Evolutionary conservation across 2,113 vertebrate genomes (phyloP), one percentile per base, ranked within the genome.

Genomic region (Accipiter virgatus): DNA sequence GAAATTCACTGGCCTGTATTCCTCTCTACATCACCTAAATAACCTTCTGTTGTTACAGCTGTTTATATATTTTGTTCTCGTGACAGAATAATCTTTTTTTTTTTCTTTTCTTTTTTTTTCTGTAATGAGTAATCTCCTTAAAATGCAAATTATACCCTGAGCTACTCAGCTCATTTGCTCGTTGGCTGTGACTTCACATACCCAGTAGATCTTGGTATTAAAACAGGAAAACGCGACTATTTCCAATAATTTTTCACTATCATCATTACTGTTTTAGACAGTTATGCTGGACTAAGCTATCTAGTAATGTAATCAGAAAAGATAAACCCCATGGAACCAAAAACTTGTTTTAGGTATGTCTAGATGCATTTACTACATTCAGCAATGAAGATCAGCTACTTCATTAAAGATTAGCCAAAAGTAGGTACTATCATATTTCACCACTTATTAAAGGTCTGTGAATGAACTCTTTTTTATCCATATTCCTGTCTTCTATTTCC

Each of bases 211-310:
- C 31, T 18, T 53, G 48, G 6, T 47, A 42, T 18, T 59, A 67
- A 75, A 58, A 0, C 6, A 68, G 10, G 7, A 75, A 94, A 82
- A 77, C 1, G 2, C 1, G 3, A 45, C n/a, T 18, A 45, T 1
- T 79, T 71, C 38, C 17, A 38, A 36, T 31, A 77, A 19, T 25
- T 84, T 78, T 77, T 87, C 22, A 13, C 6, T 62, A 15, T 70
- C 13, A 31, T 29, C 11, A 19, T 63, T 21, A 29, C 6, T 50
- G 19, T 1, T 34, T 55, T 78, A 40, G 19, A n/a, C 3, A 10
- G 22, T 5, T 61, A 10, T 16, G 11, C 9, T 61, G 20, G 13
- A 58, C 8, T 53, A 63, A 88, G 3, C 7, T 58, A 9, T 38
- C 11, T 7, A 55, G 8, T 15, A 62, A 52, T 9, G 2, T 17